Conservation (phyloP, 2,797 vertebrate genomes). For the Cheirogaleus major region DNA sequence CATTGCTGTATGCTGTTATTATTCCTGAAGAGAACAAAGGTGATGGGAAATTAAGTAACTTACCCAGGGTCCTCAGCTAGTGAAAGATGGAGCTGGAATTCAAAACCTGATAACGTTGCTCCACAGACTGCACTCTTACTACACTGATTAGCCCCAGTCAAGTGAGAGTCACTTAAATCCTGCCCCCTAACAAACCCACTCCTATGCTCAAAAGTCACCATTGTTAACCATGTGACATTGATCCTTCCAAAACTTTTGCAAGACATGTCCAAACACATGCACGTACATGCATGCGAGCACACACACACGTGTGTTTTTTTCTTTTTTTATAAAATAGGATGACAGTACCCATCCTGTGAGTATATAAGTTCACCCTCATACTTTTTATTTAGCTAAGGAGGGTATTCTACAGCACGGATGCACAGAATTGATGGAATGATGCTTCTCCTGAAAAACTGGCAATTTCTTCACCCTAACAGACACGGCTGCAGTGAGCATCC, state of each 20-base stretch:
- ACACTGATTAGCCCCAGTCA: neutral
- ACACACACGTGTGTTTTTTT: neutral
- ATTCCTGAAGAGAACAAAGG: neutral
- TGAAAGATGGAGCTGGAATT: neutral
- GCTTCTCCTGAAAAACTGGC: neutral
- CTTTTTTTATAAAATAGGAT: neutral
- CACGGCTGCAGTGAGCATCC: neutral
- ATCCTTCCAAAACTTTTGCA: neutral
- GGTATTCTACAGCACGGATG: neutral
- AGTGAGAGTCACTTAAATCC: neutral
- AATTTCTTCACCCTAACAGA: neutral
- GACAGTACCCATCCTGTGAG: neutral
- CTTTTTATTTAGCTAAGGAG: neutral
- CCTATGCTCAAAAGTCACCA: neutral
- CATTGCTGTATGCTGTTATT: neutral
- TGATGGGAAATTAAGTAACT: neutral
- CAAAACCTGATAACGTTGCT: neutral
- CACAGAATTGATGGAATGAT: neutral
- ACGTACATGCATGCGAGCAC: accelerated
- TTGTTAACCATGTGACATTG: neutral
- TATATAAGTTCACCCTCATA: neutral
- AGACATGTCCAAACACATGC: neutral
- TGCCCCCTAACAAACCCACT: neutral
- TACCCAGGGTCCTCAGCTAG: neutral
- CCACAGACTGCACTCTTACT: neutral